These are phyloP conservation scores for Thalassoma bifasciatum DNA, from an alignment of 2,113 vertebrate genomes.

Conservation along the genomic window DNA sequence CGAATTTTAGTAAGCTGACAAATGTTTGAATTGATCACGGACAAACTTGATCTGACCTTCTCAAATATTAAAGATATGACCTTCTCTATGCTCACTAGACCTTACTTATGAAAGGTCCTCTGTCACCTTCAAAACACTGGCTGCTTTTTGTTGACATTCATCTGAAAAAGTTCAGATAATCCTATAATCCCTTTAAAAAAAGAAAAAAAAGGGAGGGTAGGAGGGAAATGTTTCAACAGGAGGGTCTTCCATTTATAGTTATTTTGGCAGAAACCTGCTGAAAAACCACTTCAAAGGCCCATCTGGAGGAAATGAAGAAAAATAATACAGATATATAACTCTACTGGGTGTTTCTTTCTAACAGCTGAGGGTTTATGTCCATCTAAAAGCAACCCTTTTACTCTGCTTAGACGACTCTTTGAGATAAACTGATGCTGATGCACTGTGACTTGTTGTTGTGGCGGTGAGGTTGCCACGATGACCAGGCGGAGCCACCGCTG, in stretches of 20 bases:
- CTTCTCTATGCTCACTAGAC: no score
- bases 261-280: not conserved
- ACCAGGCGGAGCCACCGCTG: slow-evolving; percentile 26
- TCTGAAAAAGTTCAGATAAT: not conserved
- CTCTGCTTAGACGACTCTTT: slow-evolving; percentile 4
- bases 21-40: no score
- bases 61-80: no score
- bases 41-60: no score
- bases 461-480: slow-evolving; percentile 18
- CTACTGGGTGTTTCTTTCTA: slow-evolving; percentile 10
- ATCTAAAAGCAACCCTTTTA: slow-evolving; percentile 11
- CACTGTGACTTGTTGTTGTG: slow-evolving; percentile 27
- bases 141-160: not conserved
- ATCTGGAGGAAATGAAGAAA: slow-evolving; percentile 8
- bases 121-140: not conserved
- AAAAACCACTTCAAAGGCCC: slow-evolving; percentile 9
- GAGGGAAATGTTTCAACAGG: not conserved
- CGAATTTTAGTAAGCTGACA: no score
- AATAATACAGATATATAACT: not conserved
- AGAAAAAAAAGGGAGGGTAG: slow-evolving; percentile 1
- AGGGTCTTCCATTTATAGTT: not conserved
- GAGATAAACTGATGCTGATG: slow-evolving; percentile 20
- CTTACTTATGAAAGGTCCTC: no score
- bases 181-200: not conserved
- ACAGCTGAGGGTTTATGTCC: slow-evolving; percentile 5